These are phyloP conservation scores for Limnothrissa miodon DNA, from an alignment of 2,113 vertebrate genomes.

Conservation along the genomic window DNA sequence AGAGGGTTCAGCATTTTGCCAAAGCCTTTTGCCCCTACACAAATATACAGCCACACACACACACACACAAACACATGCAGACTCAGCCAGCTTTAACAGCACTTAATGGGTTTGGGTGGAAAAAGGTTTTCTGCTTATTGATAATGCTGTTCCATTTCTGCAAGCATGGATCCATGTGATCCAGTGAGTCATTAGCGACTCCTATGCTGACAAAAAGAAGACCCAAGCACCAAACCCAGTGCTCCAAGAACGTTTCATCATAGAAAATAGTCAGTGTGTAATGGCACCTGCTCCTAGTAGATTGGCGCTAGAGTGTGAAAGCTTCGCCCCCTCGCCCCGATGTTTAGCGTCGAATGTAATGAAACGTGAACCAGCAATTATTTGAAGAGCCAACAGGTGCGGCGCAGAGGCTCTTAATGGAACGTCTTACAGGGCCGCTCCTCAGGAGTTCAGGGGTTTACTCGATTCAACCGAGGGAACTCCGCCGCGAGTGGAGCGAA, in stretches of 20 bases:
- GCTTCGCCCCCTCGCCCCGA: background rate
- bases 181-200: background rate
- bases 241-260: background rate
- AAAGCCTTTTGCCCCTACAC: background rate
- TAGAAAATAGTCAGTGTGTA: background rate
- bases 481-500: background rate
- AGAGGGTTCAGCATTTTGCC: background rate
- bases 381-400: background rate
- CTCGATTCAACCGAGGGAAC: background rate
- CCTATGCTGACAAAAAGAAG: background rate
- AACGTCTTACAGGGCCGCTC: background rate
- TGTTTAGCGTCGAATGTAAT: background rate
- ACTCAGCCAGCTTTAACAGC: background rate
- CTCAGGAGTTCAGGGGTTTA: background rate
- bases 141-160: slow-evolving; percentile 21
- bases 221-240: background rate
- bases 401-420: background rate
- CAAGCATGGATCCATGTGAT: background rate
- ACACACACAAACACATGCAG: slow-evolving; percentile 14
- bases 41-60: slow-evolving; percentile 19
- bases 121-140: slow-evolving; percentile 26
- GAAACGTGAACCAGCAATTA: slow-evolving; percentile 8
- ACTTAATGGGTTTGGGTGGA: slow-evolving; percentile 19
- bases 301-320: background rate
- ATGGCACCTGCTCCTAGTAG: background rate